Conservation (phyloP, 2,797 vertebrate species). For the Ctenochaetus hawaiiensis region DNA sequence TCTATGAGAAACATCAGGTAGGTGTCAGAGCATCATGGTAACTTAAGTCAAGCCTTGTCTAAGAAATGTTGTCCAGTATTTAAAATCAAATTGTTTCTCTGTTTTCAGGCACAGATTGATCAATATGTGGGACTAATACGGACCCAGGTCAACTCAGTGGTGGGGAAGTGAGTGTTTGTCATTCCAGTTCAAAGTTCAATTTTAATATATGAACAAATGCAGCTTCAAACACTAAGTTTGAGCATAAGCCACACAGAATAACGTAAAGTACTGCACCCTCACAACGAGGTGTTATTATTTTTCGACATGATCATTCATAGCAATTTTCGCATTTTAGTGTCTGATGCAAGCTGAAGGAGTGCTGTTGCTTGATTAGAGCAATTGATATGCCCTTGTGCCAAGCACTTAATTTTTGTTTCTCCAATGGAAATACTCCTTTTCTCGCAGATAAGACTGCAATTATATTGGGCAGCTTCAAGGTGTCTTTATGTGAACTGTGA, state of each 20-base stretch:
- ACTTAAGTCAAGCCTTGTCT: neutral
- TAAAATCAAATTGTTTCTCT: neutral
- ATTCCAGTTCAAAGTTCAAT: conserved; percentile 15
- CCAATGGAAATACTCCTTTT: neutral
- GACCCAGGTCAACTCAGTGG: conserved; percentile 96
- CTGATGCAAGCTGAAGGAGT: neutral
- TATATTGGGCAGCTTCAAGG: neutral
- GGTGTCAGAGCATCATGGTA: conserved; percentile 20
- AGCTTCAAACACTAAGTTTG: neutral
- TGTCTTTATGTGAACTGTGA: neutral
- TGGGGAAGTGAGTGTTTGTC: conserved; percentile 93
- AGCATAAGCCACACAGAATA: neutral
- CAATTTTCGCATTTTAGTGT: neutral
- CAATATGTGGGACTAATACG: conserved; percentile 97
- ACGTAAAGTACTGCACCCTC: neutral
- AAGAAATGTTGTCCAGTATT: neutral
- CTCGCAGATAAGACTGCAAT: neutral
- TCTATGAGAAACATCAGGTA: conserved; percentile 99
- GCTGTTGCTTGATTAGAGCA: neutral
- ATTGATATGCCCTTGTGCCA: conserved; percentile 2
- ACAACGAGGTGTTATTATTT: neutral
- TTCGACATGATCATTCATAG: neutral
- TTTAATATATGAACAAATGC: neutral
- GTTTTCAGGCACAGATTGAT: conserved; percentile 95
- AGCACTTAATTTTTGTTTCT: neutral